A percentile compares a stretch with the other conserved stretches of the same genome.
Conservation (phyloP, 64 coral and sea anemone genomes). For the Pachyseris speciosa region DNA sequence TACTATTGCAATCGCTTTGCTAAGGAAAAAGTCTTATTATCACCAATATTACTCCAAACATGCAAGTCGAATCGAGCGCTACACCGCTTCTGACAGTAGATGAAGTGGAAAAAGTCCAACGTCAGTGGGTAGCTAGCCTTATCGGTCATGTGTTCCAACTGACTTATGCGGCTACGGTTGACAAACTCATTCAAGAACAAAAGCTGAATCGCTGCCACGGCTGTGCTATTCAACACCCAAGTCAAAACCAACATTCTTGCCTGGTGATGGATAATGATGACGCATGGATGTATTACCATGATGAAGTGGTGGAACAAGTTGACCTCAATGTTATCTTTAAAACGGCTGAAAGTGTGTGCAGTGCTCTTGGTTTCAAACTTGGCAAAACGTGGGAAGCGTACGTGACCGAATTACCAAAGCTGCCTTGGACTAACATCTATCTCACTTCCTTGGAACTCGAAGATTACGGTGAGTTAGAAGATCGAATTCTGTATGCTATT, state of each 20-base stretch:
- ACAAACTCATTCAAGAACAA: conserved; percentile 29
- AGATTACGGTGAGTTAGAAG: conserved; percentile 28
- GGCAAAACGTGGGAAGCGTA: conserved; percentile 40
- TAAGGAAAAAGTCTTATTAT: too few species aligned
- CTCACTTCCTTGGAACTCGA: conserved; percentile 34
- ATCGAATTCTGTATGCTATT: conserved; percentile 30
- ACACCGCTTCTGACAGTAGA: conserved; percentile 38
- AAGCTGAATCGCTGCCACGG: conserved; percentile 38
- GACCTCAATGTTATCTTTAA: conserved; percentile 7
- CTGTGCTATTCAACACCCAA: conserved; percentile 55
- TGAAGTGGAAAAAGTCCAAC: conserved; percentile 26
- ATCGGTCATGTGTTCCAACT: conserved; percentile 49
- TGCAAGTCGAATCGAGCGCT: too few species aligned
- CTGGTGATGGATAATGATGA: conserved; percentile 58
- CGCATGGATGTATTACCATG: conserved; percentile 53
- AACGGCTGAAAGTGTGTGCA: conserved; percentile 15
- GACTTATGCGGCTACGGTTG: background rate
- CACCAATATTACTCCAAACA: too few species aligned
- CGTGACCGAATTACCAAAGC: conserved; percentile 32
- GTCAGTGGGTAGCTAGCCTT: background rate
- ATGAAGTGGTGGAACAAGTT: conserved; percentile 25
- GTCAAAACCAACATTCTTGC: conserved; percentile 28
- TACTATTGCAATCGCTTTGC: too few species aligned
- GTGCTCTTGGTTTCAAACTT: conserved; percentile 15
- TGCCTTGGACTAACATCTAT: conserved; percentile 60